Base-by-base conservation (phyloP, 1,140 invertebrate genomes). In the Aphis craccivora region DNA sequence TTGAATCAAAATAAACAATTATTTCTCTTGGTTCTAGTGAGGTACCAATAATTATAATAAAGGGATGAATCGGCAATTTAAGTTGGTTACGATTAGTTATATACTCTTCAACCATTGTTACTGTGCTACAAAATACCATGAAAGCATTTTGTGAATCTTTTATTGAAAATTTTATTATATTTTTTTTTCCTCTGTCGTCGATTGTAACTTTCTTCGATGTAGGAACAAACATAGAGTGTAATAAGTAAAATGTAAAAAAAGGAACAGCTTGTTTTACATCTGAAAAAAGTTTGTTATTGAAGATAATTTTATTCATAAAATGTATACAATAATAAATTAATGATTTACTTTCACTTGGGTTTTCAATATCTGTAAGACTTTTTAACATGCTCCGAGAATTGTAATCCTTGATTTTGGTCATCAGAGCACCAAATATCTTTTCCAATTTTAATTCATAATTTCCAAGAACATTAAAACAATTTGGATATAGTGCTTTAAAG, bases 251-350 rank as follows among this genome's bases (percentile, higher is more conserved):
- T 83, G 35, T 37, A 6, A n/a, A n/a, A n/a, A n/a, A n/a, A n/a
- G n/a, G n/a, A n/a, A 83, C 76, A 35, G 76, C 76, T 83, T 83
- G 76, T 83, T 83, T 83, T 40, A 83, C 35, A 83, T 37, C 76
- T 83, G 35, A 45, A 81, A 83, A 83, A 83, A 55, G 23, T 55
- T 5, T 55, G 23, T 55, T 55, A 23, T 55, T 55, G 23, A 25
- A 25, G 53, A 55, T 25, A 55, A 55, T 55, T 55, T 6, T 55
- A 55, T 55, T 55, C 23, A 55, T 53, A 55, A 55, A 8, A 55
- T 55, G 23, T 55, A 55, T 55, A 6, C 7, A 55, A 51, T 51
- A 51, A 51, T 55, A 25, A 55, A 55, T 55, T 6, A 1, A 55
- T 55, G 53, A 55, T 55, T 55, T 55, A 55, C 53, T 55, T 55